A percentile compares a stretch with the other conserved stretches of the same genome.
Evolutionary conservation across 2,113 vertebrate species (phyloP).

Genomic region (Beaufortia kweichowensis): DNA sequence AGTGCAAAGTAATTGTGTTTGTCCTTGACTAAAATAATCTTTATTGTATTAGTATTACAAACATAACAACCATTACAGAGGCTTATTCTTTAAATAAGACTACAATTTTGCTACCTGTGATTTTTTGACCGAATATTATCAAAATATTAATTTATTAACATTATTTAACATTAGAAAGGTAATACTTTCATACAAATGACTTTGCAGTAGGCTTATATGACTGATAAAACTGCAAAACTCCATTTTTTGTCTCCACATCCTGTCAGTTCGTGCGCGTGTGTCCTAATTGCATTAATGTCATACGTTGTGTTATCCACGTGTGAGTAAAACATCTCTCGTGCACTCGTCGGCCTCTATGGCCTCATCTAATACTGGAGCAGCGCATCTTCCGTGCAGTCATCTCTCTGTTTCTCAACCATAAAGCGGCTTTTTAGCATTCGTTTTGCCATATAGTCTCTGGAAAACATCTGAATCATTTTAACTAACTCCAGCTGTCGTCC

Average conservation of each 20-base stretch:
- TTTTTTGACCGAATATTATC: too few relatives aligned
- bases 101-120: too few relatives aligned
- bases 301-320: conserved; percentile 64
- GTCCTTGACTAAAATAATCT: too few relatives aligned
- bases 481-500: conserved; percentile 78
- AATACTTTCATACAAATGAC: too few relatives aligned
- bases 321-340: conserved; percentile 61
- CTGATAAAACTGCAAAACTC: too few relatives aligned
- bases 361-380: conserved; percentile 49
- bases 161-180: too few relatives aligned
- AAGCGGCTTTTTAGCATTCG: conserved; percentile 78
- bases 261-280: conserved; percentile 51
- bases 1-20: too few relatives aligned
- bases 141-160: too few relatives aligned
- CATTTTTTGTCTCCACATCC: conserved; percentile 51
- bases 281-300: conserved; percentile 72
- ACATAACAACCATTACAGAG: too few relatives aligned
- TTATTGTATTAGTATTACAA: too few relatives aligned
- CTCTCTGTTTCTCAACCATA: conserved; percentile 74
- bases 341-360: conserved; percentile 61
- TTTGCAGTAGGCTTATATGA: too few relatives aligned
- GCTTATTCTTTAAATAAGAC: too few relatives aligned
- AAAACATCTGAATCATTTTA: conserved; percentile 92
- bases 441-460: conserved; percentile 82
- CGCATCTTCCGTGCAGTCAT: conserved; percentile 68